Conservation (phyloP, 2,797 vertebrate species). For the Limnodromus scolopaceus region DNA sequence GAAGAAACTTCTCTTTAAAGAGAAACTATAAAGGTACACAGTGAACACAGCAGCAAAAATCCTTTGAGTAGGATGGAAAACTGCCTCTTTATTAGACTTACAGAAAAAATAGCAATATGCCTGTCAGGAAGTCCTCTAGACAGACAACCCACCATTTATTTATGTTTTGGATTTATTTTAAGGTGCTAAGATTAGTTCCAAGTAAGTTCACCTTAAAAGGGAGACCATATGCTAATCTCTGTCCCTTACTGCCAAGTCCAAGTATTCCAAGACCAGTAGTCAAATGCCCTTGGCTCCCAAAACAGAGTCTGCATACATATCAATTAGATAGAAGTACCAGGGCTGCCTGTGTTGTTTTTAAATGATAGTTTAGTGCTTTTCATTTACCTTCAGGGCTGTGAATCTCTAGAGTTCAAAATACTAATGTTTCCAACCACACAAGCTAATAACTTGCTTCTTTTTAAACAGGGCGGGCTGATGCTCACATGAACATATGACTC, state of each 20-base stretch:
- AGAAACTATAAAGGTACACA: neutral
- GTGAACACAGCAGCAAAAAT: neutral
- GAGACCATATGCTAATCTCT: neutral
- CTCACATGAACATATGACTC: neutral
- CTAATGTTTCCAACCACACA: neutral
- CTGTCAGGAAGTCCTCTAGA: slow-evolving; percentile 13
- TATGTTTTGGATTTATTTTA: slow-evolving; percentile 36
- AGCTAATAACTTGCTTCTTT: neutral
- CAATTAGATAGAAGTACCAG: neutral
- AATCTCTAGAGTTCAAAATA: neutral
- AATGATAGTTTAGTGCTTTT: neutral
- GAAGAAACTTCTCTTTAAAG: too few species aligned
- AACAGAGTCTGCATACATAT: neutral
- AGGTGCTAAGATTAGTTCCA: slow-evolving; percentile 3
- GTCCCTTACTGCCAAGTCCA: neutral
- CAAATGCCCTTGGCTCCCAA: neutral
- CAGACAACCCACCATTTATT: slow-evolving; percentile 7
- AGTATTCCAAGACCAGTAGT: neutral
- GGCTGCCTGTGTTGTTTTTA: neutral
- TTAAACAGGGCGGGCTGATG: neutral
- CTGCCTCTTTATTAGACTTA: neutral
- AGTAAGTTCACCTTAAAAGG: neutral
- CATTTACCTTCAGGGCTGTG: neutral
- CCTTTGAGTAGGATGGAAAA: neutral
- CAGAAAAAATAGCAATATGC: neutral